phyloP scores from a whole-genome alignment of 2,888 invertebrate species.

The Brachyptera risi region DNA sequence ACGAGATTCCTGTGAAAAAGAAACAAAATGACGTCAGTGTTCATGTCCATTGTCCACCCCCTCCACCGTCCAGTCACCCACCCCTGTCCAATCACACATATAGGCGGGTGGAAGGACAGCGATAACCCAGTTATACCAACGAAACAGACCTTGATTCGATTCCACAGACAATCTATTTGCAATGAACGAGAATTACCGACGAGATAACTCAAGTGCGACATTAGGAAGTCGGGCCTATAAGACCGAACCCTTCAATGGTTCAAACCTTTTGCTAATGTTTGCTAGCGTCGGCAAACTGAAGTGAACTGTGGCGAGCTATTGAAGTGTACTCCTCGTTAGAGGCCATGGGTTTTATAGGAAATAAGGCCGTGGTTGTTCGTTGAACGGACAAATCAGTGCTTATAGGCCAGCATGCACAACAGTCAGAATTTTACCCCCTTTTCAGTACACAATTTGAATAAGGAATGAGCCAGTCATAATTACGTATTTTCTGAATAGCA shows the following conservation, averaged over 20 bases:
- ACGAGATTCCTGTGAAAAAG: conserved; percentile 76
- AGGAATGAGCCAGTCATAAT: too few relatives aligned
- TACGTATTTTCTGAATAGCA: too few relatives aligned
- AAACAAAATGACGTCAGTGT: conserved; percentile 36
- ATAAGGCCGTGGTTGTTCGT: too few relatives aligned
- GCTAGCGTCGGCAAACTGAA: not conserved
- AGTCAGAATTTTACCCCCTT: too few relatives aligned
- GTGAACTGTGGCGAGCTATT: too few relatives aligned
- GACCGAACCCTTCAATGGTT: not conserved
- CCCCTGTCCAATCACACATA: not conserved
- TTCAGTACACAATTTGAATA: too few relatives aligned
- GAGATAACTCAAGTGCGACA: not conserved
- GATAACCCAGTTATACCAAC: conserved; percentile 24
- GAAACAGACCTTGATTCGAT: conserved; percentile 26
- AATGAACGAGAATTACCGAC: conserved; percentile 18
- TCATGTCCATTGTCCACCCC: not conserved
- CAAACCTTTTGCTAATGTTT: not conserved
- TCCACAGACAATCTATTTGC: conserved; percentile 27
- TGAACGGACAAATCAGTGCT: too few relatives aligned
- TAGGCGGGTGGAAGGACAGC: not conserved
- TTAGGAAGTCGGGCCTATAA: not conserved
- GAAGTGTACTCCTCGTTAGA: too few relatives aligned
- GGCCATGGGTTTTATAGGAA: too few relatives aligned
- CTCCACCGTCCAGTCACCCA: not conserved
- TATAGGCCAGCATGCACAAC: too few relatives aligned